These are phyloP conservation scores for Pelobates cultripes DNA, from an alignment of 2,797 vertebrate species.

Conservation along the genomic window DNA sequence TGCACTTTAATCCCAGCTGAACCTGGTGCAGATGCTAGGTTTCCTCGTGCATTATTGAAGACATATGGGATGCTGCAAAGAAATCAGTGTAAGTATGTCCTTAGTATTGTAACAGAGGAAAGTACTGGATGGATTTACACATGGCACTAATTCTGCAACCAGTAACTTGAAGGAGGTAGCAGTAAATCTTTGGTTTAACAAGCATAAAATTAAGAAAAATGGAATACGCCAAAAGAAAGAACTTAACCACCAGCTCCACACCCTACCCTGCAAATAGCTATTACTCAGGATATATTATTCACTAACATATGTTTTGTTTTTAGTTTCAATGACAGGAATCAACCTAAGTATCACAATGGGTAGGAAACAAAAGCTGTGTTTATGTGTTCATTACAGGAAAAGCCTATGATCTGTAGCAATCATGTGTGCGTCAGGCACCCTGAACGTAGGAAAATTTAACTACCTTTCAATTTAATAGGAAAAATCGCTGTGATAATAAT, in stretches of 20 bases:
- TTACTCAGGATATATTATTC: conserved; percentile 14
- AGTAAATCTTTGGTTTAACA: conserved; percentile 21
- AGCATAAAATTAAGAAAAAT: conserved; percentile 27
- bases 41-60: too few species aligned
- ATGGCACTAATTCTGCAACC: conserved; percentile 21
- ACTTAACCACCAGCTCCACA: background rate
- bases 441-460: conserved; percentile 11
- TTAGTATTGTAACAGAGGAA: background rate
- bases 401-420: conserved; percentile 25
- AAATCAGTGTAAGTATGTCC: background rate
- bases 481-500: conserved; percentile 9
- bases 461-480: conserved; percentile 23
- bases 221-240: background rate
- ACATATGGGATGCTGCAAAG: too few species aligned
- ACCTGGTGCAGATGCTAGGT: too few species aligned
- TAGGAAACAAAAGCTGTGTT: conserved; percentile 22
- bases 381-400: conserved; percentile 21
- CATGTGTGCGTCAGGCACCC: conserved; percentile 18
- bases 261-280: conserved; percentile 9
- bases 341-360: conserved; percentile 8
- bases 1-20: too few species aligned
- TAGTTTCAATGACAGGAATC: conserved; percentile 1
- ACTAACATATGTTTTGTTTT: conserved; percentile 39
- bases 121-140: conserved; percentile 5
- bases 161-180: conserved; percentile 5